Conservation (phyloP, 2,113 vertebrate genomes). For the Jacana jacana region DNA sequence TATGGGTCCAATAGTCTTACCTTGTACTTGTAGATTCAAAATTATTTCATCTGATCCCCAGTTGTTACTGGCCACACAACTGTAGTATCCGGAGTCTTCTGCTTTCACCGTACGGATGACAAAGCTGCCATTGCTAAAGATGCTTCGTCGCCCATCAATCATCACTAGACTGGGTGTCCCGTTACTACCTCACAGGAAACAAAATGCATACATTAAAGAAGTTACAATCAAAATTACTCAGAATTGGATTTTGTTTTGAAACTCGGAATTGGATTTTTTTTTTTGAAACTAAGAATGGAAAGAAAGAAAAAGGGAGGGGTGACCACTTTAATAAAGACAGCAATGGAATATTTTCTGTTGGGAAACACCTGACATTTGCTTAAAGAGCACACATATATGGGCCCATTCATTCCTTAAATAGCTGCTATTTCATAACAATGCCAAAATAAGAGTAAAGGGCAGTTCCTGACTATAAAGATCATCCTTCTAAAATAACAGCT, state of each 20-base stretch:
- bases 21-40: slow-evolving; percentile 96
- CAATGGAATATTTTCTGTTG: background rate
- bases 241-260: slow-evolving; percentile 32
- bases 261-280: no score
- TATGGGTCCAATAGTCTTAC: slow-evolving; percentile 52
- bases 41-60: slow-evolving; percentile 98
- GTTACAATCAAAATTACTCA: slow-evolving; percentile 78
- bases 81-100: slow-evolving; percentile 97
- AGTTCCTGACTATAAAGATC: background rate
- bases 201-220: slow-evolving; percentile 82
- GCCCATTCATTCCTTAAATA: background rate
- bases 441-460: background rate
- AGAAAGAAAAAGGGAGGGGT: background rate
- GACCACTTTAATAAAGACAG: background rate
- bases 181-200: slow-evolving; percentile 91
- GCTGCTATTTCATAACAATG: background rate
- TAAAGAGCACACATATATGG: background rate
- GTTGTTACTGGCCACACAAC: slow-evolving; percentile 94
- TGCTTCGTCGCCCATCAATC: slow-evolving; percentile 90
- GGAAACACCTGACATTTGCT: background rate
- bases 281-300: background rate
- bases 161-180: slow-evolving; percentile 91
- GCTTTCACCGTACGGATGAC: slow-evolving; percentile 96
- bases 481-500: background rate
- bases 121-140: slow-evolving; percentile 95